Conservation (phyloP, 2,113 vertebrate species). For the Pedetes capensis region DNA sequence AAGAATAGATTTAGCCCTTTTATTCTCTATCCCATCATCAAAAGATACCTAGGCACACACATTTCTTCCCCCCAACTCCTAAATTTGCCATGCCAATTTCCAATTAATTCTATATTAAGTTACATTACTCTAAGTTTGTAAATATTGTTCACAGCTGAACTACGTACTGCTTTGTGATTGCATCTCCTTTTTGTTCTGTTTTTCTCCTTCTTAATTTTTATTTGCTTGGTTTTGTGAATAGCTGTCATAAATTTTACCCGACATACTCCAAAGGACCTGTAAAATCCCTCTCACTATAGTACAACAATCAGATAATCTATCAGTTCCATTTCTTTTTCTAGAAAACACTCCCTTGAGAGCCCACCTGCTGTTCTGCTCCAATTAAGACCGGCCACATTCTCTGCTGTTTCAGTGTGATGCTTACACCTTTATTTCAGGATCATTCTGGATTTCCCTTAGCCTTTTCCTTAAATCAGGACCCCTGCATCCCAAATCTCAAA, state of each 20-base stretch:
- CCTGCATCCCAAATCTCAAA: neutral
- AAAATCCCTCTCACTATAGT: neutral
- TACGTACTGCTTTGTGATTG: neutral
- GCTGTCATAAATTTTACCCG: neutral
- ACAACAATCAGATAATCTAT: neutral
- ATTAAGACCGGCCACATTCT: neutral
- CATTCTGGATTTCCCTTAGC: neutral
- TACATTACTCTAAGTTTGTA: neutral
- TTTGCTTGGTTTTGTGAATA: conserved; percentile 44
- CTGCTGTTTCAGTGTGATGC: neutral
- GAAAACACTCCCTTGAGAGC: neutral
- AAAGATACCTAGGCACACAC: neutral
- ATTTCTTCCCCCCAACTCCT: neutral
- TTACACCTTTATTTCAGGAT: neutral
- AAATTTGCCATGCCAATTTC: neutral
- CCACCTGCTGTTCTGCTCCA: neutral
- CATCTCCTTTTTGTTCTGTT: neutral
- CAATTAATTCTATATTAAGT: neutral
- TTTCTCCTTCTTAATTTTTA: conserved; percentile 9
- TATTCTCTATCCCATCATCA: neutral
- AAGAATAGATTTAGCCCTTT: neutral
- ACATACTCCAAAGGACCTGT: neutral
- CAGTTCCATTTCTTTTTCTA: neutral
- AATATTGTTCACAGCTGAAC: neutral
- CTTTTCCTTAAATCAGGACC: neutral